phyloP scores from a whole-genome alignment of 1,140 invertebrate species.

The Conus ventricosus region DNA sequence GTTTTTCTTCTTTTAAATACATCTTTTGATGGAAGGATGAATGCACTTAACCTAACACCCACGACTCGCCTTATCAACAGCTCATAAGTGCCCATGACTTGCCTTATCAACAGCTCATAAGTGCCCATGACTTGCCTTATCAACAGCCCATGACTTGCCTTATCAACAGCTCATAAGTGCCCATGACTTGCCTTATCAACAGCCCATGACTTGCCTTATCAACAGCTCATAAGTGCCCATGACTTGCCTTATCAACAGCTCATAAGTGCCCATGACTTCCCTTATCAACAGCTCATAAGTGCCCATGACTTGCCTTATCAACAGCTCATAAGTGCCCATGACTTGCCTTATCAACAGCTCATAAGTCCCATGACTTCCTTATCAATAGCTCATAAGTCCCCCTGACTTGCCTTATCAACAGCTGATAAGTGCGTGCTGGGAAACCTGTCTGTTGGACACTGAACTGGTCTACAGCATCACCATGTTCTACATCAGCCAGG shows the following conservation, averaged over 20 bases:
- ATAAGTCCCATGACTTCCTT: too few relatives aligned
- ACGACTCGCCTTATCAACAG: constrained; percentile 8
- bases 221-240: constrained; percentile 41
- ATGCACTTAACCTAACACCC: too few relatives aligned
- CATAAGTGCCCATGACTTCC: too few relatives aligned
- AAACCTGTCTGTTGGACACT: constrained; percentile 41
- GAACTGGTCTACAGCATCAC: constrained; percentile 42
- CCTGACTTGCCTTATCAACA: constrained; percentile 6
- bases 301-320: too few relatives aligned
- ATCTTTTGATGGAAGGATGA: too few relatives aligned
- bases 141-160: too few relatives aligned
- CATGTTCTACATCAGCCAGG: constrained; percentile 47
- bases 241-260: constrained; percentile 37
- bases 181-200: too few relatives aligned
- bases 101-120: constrained; percentile 38
- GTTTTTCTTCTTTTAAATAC: too few relatives aligned
- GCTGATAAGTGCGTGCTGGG: constrained; percentile 45
- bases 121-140: too few relatives aligned
- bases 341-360: constrained; percentile 36
- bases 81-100: constrained; percentile 40
- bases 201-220: too few relatives aligned
- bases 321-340: constrained; percentile 42
- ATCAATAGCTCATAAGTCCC: constrained; percentile 33
- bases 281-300: constrained; percentile 37
- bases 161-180: constrained; percentile 37